phyloP scores from a whole-genome alignment of 2,888 invertebrate genomes.

The Athrips mouffetella region DNA sequence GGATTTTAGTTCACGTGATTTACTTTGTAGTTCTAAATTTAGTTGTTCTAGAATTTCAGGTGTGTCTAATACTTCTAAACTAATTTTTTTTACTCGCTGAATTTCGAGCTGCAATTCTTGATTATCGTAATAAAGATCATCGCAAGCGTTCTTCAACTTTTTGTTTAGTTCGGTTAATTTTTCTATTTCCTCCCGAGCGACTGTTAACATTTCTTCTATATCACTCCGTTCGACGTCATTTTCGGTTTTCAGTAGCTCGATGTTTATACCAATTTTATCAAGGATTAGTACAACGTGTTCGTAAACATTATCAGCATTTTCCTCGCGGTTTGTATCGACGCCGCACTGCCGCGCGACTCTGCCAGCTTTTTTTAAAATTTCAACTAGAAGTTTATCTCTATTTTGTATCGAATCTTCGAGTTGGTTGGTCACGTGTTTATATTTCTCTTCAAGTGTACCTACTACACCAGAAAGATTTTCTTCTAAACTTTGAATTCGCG shows the following conservation, averaged over 20 bases:
- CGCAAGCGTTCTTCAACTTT: conserved; percentile 31
- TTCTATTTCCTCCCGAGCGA: conserved; percentile 38
- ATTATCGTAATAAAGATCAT: conserved; percentile 34
- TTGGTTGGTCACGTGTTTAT: background rate
- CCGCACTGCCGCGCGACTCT: conserved; percentile 13
- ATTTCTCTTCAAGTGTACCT: conserved; percentile 7
- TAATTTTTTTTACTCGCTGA: conserved; percentile 33
- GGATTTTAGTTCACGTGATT: conserved; percentile 41
- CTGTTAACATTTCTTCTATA: conserved; percentile 28
- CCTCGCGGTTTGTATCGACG: background rate
- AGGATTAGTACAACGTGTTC: conserved; percentile 40
- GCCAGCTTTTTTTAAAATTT: conserved; percentile 16
- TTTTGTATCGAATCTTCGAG: background rate
- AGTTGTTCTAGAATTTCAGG: conserved; percentile 40
- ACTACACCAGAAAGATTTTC: conserved; percentile 10
- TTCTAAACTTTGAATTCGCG: conserved; percentile 25
- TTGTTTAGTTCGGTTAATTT: conserved; percentile 37
- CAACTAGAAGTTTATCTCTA: background rate
- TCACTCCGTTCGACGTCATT: conserved; percentile 10
- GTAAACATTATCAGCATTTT: conserved; percentile 21
- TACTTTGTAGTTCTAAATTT: conserved; percentile 41
- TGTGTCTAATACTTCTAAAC: conserved; percentile 35
- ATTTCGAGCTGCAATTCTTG: conserved; percentile 31
- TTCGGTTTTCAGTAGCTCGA: conserved; percentile 17
- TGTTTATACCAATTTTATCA: conserved; percentile 34